Conservation (phyloP, 2,888 invertebrate species). For the Sialis fuliginosa region DNA sequence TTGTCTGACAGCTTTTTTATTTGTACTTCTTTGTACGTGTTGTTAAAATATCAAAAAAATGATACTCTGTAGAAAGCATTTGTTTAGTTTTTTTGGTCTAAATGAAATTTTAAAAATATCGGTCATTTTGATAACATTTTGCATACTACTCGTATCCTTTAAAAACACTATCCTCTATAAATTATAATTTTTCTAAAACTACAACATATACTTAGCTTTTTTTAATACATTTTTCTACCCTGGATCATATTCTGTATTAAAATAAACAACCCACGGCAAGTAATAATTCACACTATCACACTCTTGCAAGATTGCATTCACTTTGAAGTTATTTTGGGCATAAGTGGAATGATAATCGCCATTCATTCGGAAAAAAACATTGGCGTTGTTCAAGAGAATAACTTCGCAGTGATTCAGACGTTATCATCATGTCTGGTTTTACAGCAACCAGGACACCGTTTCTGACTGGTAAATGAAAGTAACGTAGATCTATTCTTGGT, state of each 20-base stretch:
- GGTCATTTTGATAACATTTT: too few species aligned
- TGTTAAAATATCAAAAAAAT: too few species aligned
- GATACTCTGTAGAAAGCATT: too few species aligned
- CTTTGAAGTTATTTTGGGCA: constrained; percentile 55
- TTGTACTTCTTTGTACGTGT: too few species aligned
- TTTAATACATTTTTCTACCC: constrained; percentile 34
- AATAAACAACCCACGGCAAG: constrained; percentile 37
- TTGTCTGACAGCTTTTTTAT: too few species aligned
- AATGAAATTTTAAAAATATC: too few species aligned
- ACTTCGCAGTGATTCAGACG: constrained; percentile 41
- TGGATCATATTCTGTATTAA: constrained; percentile 19
- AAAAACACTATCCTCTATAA: too few species aligned
- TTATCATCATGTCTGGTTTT: constrained; percentile 60
- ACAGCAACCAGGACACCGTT: constrained; percentile 55
- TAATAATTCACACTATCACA: constrained; percentile 56
- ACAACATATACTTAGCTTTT: too few species aligned
- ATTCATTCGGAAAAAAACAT: constrained; percentile 49
- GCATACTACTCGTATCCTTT: too few species aligned
- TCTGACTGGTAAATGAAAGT: constrained; percentile 48
- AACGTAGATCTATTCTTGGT: constrained; percentile 48
- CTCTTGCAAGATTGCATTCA: constrained; percentile 41
- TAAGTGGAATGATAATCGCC: constrained; percentile 46
- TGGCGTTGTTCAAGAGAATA: constrained; percentile 46
- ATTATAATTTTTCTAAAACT: too few species aligned
- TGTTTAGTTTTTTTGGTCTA: too few species aligned